Percentiles rank a stretch among this genome's conserved stretches.
Evolutionary conservation across 2,888 invertebrate genomes (phyloP).

Genomic region (Hydroisotoma schaefferi): DNA sequence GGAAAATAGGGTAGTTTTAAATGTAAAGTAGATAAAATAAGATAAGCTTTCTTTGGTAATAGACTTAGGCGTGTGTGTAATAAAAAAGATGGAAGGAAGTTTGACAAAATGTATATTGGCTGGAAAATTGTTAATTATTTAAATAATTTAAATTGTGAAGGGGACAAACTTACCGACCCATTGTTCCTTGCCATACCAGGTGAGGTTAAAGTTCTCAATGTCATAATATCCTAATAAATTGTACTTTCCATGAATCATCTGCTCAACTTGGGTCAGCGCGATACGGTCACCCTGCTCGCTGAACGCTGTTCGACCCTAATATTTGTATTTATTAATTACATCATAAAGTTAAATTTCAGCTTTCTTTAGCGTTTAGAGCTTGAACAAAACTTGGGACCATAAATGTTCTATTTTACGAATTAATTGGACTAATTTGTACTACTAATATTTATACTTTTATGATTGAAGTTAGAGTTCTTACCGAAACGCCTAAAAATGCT

Average conservation of each 20-base stretch:
- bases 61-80: not conserved
- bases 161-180: constrained; percentile 62
- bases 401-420: too few species aligned
- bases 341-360: too few species aligned
- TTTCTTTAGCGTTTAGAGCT: too few species aligned
- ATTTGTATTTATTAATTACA: not conserved
- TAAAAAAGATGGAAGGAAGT: not conserved
- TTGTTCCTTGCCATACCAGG: constrained; percentile 84
- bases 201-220: constrained; percentile 89
- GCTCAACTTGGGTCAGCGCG: constrained; percentile 96
- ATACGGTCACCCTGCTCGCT: constrained; percentile 94
- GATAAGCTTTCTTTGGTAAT: too few species aligned
- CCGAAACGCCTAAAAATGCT: constrained; percentile 95
- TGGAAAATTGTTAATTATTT: too few species aligned
- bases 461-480: too few species aligned
- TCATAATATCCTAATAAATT: constrained; percentile 93
- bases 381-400: too few species aligned
- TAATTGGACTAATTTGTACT: too few species aligned
- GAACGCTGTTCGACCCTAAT: constrained; percentile 93
- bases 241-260: constrained; percentile 91
- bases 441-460: too few species aligned
- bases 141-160: not conserved
- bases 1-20: too few species aligned
- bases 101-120: not conserved
- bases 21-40: too few species aligned